Evolutionary conservation across 2,888 invertebrate species (phyloP), one percentile per base, ranked within the genome.

Genomic region (Ethmia dodecea): DNA sequence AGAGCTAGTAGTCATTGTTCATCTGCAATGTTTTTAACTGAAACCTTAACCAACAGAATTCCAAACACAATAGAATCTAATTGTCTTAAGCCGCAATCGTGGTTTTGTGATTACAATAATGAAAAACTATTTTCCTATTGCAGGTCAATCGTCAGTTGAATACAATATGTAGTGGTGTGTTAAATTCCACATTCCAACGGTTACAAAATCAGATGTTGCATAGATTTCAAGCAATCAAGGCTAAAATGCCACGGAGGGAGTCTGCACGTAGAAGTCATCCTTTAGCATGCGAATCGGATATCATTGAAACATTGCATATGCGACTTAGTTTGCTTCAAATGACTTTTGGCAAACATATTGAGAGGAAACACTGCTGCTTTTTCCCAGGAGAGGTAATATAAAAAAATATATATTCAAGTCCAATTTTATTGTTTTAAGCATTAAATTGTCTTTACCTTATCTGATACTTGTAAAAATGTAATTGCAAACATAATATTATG

Each of bases 331-430:
- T 97, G 37, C 86, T 97, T 42, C 95, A 96, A 78, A 97, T 97
- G 96, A 94, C 96, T 12, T 96, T 96, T 84, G 95, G 95, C 33
- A 97, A 97, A 79, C 96, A 97, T 71, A 96, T 97, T 66, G 96
- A 97, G 71, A 89, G 94, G 55, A 95, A 94, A 66, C 94, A 96
- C 64, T 95, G 95, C 70, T 97, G 96, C 79, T 97, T 97, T 77
- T 97, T 97, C 66, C 95, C 97, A 29, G 97, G 97, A 74, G 96
- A 95, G 89, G 95, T 95, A 86, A 88, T n/a, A n/a, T n/a, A n/a
- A n/a, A n/a, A n/a, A n/a, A n/a, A n/a, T n/a, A n/a, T n/a, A n/a
- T n/a, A n/a, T n/a, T n/a, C n/a, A n/a, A n/a, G n/a, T n/a, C n/a
- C n/a, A n/a, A n/a, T n/a, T n/a, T n/a, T n/a, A n/a, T n/a, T n/a